A percentile compares a stretch with the other conserved stretches of the same genome.
These are phyloP conservation scores for Petrolisthes cinctipes DNA, from an alignment of 2,888 invertebrate genomes.

Conservation along the genomic window DNA sequence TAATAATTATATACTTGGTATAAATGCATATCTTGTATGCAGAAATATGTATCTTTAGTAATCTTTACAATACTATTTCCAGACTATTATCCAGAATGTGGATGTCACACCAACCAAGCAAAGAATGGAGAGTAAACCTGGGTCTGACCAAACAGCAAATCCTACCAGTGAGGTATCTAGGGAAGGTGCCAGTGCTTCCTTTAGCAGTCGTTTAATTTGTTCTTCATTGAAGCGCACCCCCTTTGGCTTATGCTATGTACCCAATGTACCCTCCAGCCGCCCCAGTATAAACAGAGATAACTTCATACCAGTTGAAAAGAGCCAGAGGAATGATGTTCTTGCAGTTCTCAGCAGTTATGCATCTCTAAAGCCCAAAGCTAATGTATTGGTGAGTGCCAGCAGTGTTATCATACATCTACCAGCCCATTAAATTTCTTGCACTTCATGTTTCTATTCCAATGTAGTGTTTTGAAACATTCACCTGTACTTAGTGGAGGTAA, in stretches of 20 bases:
- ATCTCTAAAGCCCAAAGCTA: not conserved
- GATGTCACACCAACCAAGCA: not conserved
- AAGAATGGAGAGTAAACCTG: not conserved
- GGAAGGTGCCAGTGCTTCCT: not conserved
- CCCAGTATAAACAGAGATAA: not conserved
- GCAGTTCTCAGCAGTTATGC: not conserved
- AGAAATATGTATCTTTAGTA: no score
- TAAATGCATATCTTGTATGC: no score
- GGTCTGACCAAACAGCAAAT: not conserved
- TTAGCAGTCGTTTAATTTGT: not conserved
- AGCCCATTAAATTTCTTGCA: no score
- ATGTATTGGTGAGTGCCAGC: slow-evolving; percentile 29
- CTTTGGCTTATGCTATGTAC: slow-evolving; percentile 30
- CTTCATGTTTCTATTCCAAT: no score
- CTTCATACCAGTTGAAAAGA: not conserved
- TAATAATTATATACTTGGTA: no score
- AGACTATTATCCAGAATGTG: not conserved
- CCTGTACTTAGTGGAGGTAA: no score
- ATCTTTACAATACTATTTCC: no score
- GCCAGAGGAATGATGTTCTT: slow-evolving; percentile 6
- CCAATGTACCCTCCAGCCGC: not conserved
- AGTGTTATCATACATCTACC: not conserved
- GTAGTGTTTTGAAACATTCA: no score
- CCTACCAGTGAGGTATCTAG: not conserved
- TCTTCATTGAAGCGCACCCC: not conserved